phyloP scores from a whole-genome alignment of 2,113 vertebrate species.

The Pardalotus punctatus region DNA sequence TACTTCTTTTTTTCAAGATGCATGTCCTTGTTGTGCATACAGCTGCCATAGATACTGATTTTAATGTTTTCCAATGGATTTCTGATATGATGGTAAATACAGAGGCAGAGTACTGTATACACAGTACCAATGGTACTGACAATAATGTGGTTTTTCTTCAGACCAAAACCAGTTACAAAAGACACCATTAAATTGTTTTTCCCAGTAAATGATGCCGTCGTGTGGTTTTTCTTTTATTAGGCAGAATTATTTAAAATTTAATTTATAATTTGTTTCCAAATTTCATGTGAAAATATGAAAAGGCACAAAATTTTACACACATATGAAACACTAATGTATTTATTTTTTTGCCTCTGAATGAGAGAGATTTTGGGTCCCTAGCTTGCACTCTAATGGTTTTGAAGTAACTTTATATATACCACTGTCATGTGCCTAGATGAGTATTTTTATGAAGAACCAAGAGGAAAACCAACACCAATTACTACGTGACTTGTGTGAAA shows the following conservation, averaged over 20 bases:
- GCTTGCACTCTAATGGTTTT: neutral
- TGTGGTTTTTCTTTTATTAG: neutral
- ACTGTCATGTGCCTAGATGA: neutral
- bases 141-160: neutral
- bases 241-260: neutral
- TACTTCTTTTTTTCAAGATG: neutral
- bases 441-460: neutral
- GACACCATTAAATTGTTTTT: neutral
- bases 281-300: neutral
- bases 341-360: neutral
- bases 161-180: neutral
- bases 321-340: neutral
- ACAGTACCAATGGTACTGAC: neutral
- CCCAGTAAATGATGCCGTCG: accelerated
- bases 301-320: neutral
- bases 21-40: neutral
- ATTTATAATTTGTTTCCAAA: neutral
- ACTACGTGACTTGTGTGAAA: neutral
- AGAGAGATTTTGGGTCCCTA: neutral
- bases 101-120: neutral
- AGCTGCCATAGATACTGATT: neutral
- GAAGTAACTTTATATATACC: neutral
- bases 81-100: neutral
- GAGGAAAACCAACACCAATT: neutral
- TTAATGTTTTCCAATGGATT: neutral